Evolutionary conservation across 2,797 vertebrate genomes (phyloP).

Genomic region (Danio tinwini): DNA sequence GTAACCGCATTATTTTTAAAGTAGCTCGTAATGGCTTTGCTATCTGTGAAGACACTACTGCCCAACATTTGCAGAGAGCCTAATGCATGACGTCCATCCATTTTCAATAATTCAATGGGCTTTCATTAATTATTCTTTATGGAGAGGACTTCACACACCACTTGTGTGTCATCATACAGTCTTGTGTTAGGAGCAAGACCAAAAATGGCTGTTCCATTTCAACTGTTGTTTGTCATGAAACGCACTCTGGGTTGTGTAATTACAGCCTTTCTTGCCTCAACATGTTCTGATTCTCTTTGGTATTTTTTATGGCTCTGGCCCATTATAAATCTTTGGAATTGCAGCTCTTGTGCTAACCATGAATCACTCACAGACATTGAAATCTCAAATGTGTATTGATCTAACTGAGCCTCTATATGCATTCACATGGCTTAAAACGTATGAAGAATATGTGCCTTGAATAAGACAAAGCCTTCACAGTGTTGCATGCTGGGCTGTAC

Average conservation of each 20-base stretch:
- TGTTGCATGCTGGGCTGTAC: not conserved
- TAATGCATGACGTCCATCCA: not conserved
- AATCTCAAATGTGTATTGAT: conserved; percentile 30
- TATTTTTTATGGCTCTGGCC: conserved; percentile 23
- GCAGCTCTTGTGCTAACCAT: not conserved
- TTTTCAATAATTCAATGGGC: conserved; percentile 23
- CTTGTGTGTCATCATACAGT: not conserved
- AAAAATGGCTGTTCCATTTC: not conserved
- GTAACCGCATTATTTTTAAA: not conserved
- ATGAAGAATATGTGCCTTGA: not conserved
- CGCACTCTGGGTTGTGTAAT: conserved; percentile 11
- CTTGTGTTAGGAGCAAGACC: conserved; percentile 1
- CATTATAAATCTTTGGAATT: conserved; percentile 6
- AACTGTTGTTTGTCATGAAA: conserved; percentile 15
- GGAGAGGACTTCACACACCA: not conserved
- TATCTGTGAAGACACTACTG: not conserved
- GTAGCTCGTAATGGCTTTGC: not conserved
- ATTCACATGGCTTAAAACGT: not conserved
- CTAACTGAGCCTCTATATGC: not conserved
- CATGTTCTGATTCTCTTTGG: conserved; percentile 32
- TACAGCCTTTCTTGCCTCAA: conserved; percentile 28
- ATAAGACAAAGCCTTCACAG: not conserved
- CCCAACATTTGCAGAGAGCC: not conserved
- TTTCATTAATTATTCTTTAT: conserved; percentile 6
- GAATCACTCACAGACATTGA: not conserved